Evolutionary conservation across 2,797 vertebrate genomes (phyloP), one percentile per base, ranked within the genome.

Genomic region (Stomatorhinus walkeri): DNA sequence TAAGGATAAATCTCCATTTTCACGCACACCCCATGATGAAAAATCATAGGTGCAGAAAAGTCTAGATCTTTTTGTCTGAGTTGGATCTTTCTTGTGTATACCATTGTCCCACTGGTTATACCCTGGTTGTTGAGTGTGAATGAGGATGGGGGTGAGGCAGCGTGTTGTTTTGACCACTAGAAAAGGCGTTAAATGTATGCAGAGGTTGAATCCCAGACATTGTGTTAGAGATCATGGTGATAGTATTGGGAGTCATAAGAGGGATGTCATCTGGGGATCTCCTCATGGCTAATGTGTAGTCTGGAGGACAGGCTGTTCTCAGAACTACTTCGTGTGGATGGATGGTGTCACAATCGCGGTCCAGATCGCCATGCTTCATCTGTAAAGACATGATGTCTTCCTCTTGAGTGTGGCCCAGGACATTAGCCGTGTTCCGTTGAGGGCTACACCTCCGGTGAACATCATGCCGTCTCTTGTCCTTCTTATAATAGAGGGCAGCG

Each of bases 351-450:
- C 96, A 98, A 94, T 99, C 98, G 92, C 97, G 97, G 94, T 98
- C 97, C 96, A 99, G 96, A 94, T 99, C 98, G 52, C 97, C 98
- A 96, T 98, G 98, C 96, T 99, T 99, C 98, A 99, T 98, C 94
- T 99, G 98, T 91, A 99, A 96, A 92, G 98, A 99, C 98, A 99
- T 99, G 93, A 99, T 97, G 94, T 99, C 98, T 94, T 99, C 98
- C 95, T 99, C 98, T 94, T 99, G 98, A 91, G 98, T 97, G 92
- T 99, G 97, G 72, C 98, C 97, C 90, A 99, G 96, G 93, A 99
- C 98, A 7, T 99, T 99, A 92, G 97, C 95, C 0, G 98, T 95
- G 14, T 95, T 97, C 88, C 97, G 96, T 90, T 99, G 98, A 1
- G 98, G 98, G 93, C 98, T 99, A 92, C 98, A 99, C 92, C 98